A percentile compares a stretch with the other conserved stretches of the same genome.
phyloP scores from a whole-genome alignment of 2,797 vertebrate species.

The Meriones psammophilus region DNA sequence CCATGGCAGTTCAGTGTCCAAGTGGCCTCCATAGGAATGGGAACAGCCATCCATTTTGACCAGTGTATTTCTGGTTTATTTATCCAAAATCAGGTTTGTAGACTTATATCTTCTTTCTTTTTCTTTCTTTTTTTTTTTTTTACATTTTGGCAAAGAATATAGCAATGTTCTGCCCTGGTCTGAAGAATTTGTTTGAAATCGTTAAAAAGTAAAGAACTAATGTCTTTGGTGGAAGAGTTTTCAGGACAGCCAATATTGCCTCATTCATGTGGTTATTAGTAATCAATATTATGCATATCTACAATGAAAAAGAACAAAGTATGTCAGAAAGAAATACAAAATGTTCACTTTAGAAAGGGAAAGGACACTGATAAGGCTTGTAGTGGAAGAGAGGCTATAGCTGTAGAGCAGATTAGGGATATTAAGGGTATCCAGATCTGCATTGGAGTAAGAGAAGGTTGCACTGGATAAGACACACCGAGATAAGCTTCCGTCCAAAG shows the following conservation, averaged over 20 bases:
- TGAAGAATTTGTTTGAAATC: background rate
- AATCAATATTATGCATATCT: background rate
- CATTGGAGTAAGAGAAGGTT: background rate
- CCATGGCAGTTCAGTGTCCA: too few relatives aligned
- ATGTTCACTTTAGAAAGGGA: background rate
- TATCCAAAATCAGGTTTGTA: background rate
- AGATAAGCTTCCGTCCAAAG: background rate
- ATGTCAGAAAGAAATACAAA: background rate
- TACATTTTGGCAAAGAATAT: background rate
- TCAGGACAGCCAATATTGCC: background rate
- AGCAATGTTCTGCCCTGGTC: too few relatives aligned
- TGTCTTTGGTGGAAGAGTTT: background rate
- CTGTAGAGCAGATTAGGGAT: background rate
- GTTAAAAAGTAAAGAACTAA: background rate
- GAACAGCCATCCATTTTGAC: too few relatives aligned
- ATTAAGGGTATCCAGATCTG: background rate
- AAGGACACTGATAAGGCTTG: background rate
- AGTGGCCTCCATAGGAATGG: too few relatives aligned
- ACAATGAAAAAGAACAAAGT: background rate
- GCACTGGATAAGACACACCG: too few relatives aligned
- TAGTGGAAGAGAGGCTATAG: background rate
- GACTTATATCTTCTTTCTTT: background rate
- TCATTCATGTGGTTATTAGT: background rate
- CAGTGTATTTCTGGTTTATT: too few relatives aligned
- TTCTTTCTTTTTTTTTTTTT: too few relatives aligned